phyloP scores from a whole-genome alignment of 2,113 vertebrate species.

The Carettochelys insculpta region DNA sequence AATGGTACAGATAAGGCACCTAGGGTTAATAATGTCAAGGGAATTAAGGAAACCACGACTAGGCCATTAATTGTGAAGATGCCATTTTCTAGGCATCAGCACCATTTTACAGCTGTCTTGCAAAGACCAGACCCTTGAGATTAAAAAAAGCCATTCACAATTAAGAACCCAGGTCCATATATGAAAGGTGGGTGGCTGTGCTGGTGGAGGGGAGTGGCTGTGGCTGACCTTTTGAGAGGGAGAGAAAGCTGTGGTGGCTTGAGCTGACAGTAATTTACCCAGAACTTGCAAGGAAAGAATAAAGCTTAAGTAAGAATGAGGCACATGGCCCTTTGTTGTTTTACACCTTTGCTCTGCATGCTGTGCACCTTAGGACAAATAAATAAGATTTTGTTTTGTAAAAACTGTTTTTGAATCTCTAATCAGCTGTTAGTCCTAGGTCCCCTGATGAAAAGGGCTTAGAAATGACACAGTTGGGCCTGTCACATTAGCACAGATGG shows the following conservation, averaged over 20 bases:
- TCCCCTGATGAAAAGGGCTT: not conserved
- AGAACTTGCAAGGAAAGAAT: not conserved
- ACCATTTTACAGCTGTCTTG: not conserved
- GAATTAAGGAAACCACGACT: not conserved
- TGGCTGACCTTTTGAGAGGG: not conserved
- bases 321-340: not conserved
- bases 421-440: not conserved
- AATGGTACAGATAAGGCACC: not conserved
- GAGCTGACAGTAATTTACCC: not conserved
- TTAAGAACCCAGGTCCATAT: not conserved
- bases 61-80: not conserved
- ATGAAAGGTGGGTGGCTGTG: not conserved
- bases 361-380: not conserved
- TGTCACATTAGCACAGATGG: not conserved
- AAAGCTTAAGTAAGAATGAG: not conserved
- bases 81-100: not conserved
- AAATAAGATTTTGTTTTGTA: not conserved
- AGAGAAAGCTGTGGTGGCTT: not conserved
- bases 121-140: not conserved
- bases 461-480: not conserved
- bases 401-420: not conserved
- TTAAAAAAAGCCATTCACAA: not conserved
- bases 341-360: not conserved
- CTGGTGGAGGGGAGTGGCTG: no score
- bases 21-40: not conserved